These are phyloP conservation scores for Haliclona indistincta DNA, from an alignment of 37 sponge, comb jelly and placozoan species.

Conservation along the genomic window DNA sequence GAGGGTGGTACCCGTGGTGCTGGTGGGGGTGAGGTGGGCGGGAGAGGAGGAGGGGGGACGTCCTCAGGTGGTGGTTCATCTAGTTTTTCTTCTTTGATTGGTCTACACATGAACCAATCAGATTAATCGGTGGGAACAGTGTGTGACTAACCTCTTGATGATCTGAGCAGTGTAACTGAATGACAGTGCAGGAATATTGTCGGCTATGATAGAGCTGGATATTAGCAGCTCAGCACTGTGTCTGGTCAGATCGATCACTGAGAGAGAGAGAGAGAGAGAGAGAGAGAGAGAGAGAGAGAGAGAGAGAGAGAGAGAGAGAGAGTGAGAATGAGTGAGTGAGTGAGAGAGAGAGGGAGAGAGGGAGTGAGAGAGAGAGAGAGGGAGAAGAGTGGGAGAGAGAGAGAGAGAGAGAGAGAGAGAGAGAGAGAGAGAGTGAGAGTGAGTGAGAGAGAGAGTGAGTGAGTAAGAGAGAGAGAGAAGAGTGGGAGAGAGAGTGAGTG, in stretches of 20 bases:
- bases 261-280: not conserved
- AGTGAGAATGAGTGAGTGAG: not conserved
- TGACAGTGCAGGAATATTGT: no score
- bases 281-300: slow-evolving; percentile 9
- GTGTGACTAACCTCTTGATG: no score
- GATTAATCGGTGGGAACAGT: no score
- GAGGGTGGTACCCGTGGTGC: no score
- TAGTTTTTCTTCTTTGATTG: no score
- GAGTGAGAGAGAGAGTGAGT: slow-evolving; percentile 3
- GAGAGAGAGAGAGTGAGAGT: slow-evolving; percentile 10
- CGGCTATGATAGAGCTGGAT: no score
- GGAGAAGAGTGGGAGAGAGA: no score
- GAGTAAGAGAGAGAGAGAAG: not conserved
- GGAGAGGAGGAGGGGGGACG: no score
- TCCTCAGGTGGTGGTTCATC: no score
- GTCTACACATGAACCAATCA: no score
- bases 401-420: not conserved
- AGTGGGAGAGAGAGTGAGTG: not conserved
- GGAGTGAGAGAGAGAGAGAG: not conserved
- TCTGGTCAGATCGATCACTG: not conserved
- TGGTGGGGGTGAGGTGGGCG: no score
- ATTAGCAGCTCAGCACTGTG: not conserved
- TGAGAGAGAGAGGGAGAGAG: not conserved
- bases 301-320: slow-evolving; percentile 4
- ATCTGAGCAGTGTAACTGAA: no score